A percentile compares a stretch with the other conserved stretches of the same genome.
phyloP scores from a whole-genome alignment of 1,140 invertebrate species.

The Steinernema feltiae region DNA sequence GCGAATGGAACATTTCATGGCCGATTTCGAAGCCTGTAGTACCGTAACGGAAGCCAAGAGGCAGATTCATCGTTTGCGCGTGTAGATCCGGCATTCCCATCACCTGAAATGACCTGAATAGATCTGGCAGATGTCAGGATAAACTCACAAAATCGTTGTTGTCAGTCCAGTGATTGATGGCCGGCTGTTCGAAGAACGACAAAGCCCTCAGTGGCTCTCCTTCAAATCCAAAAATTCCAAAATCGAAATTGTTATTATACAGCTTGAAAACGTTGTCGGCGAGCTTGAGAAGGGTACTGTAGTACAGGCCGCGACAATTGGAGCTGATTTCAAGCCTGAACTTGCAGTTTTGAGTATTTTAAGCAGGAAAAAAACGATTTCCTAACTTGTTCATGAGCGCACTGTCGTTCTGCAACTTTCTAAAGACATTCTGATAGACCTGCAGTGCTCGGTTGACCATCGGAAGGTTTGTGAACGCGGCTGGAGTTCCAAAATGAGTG shows the following conservation, averaged over 20 bases:
- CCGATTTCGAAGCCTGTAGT: neutral
- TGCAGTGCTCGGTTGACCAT: too few species aligned
- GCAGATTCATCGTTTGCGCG: neutral
- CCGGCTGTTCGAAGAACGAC: neutral
- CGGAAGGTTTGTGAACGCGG: too few species aligned
- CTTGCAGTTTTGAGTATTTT: too few species aligned
- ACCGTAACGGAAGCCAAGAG: neutral
- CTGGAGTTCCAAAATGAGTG: too few species aligned
- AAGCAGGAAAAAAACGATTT: too few species aligned
- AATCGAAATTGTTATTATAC: neutral
- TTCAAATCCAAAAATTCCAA: neutral
- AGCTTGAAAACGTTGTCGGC: neutral
- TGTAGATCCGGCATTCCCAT: neutral
- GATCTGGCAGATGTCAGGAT: neutral
- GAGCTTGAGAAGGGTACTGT: neutral
- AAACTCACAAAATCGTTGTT: neutral
- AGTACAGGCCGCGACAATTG: neutral
- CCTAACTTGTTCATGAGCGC: too few species aligned
- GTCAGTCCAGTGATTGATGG: neutral
- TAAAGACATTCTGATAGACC: too few species aligned
- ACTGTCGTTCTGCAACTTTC: too few species aligned
- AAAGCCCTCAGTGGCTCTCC: neutral
- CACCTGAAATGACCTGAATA: neutral
- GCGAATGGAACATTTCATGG: neutral
- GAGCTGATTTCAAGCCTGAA: neutral